Evolutionary conservation across 2,113 vertebrate genomes (phyloP).

Genomic region (Myocastor coypus): DNA sequence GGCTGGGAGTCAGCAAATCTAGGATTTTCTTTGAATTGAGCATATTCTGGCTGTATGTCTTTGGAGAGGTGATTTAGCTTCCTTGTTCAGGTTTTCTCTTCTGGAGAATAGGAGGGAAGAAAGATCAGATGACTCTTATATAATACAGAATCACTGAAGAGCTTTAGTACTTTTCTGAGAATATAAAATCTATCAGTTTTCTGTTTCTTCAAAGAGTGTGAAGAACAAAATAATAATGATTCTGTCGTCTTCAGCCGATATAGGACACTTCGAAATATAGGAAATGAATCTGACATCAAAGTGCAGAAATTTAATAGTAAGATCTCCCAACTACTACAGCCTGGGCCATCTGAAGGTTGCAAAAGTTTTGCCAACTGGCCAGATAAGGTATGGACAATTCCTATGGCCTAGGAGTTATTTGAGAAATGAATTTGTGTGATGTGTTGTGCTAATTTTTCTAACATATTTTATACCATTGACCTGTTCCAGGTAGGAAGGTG

Average conservation of each 20-base stretch:
- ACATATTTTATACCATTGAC: neutral
- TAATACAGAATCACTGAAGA: neutral
- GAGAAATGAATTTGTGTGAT: neutral
- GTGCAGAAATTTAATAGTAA: rapidly evolving
- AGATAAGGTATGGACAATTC: conserved; percentile 57
- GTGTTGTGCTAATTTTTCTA: neutral
- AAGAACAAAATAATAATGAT: neutral
- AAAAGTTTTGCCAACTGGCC: conserved; percentile 73
- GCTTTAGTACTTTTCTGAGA: conserved; percentile 53
- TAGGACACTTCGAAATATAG: conserved; percentile 79
- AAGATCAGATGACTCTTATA: neutral
- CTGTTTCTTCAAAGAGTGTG: neutral
- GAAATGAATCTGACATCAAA: conserved; percentile 83
- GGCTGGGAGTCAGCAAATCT: neutral
- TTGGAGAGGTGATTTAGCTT: neutral
- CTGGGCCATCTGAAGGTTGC: neutral
- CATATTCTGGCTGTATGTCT: neutral
- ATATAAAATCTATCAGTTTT: neutral
- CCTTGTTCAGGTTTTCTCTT: neutral
- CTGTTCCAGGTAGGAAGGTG: neutral
- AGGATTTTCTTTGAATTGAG: neutral
- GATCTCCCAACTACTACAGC: neutral
- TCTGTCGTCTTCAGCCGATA: conserved; percentile 80
- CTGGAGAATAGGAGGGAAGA: neutral
- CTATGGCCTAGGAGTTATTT: neutral